Percentiles rank a stretch among this genome's conserved stretches.
Evolutionary conservation across 2,888 invertebrate genomes (phyloP).

Genomic region (Sclerodermus sp.): DNA sequence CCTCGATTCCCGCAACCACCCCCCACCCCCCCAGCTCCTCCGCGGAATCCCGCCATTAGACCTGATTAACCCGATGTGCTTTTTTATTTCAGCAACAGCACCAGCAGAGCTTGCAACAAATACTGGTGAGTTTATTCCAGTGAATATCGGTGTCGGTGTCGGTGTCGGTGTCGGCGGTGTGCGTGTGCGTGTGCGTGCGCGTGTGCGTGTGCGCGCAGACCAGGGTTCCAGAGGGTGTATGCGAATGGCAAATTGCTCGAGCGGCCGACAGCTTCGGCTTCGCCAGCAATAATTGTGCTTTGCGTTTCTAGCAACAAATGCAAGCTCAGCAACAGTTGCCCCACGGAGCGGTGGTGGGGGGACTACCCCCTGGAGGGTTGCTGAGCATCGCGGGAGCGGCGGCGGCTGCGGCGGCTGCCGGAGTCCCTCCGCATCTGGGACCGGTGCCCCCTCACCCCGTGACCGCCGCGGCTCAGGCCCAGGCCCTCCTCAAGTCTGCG

Average conservation of each 20-base stretch:
- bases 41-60: no score
- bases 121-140: conserved; percentile 78
- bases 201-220: no score
- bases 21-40: no score
- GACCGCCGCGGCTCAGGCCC: conserved; percentile 59
- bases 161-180: no score
- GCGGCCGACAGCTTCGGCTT: no score
- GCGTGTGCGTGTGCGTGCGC: conserved; percentile 4
- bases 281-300: background rate
- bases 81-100: conserved; percentile 78
- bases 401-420: conserved; percentile 60
- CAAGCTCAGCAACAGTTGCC: conserved; percentile 78
- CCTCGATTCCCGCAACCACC: no score
- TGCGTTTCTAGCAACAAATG: conserved; percentile 76
- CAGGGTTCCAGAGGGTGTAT: no score
- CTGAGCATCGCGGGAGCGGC: conserved; percentile 61
- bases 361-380: conserved; percentile 60
- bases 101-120: conserved; percentile 88
- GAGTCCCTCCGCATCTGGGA: conserved; percentile 60
- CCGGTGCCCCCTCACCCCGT: conserved; percentile 55
- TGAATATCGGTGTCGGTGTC: no score
- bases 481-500: conserved; percentile 55
- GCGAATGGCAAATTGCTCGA: no score
- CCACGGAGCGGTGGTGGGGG: conserved; percentile 64
- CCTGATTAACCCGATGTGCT: background rate